These are phyloP conservation scores for Egretta garzetta DNA, from an alignment of 2,113 vertebrate genomes.

Conservation along the genomic window DNA sequence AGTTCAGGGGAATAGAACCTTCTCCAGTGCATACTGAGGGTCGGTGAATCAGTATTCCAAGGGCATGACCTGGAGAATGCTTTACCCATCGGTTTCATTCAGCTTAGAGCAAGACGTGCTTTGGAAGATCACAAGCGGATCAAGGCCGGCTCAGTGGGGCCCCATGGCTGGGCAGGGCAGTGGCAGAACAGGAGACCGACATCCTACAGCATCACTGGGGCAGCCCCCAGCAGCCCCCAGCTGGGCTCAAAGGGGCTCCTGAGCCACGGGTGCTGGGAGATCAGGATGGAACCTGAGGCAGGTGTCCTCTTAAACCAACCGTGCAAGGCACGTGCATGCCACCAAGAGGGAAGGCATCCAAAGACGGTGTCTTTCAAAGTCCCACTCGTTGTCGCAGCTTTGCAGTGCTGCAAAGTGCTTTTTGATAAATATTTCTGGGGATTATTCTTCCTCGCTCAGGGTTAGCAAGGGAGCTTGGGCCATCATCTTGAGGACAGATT, in stretches of 20 bases:
- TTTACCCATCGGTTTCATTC: neutral
- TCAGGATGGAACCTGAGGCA: neutral
- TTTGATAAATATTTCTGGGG: neutral
- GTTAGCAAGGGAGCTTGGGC: slow-evolving; percentile 49
- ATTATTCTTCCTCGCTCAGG: neutral
- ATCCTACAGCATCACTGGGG: too few relatives aligned
- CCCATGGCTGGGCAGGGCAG: fast-evolving
- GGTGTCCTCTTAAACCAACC: neutral
- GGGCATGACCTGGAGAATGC: neutral
- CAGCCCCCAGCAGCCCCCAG: fast-evolving
- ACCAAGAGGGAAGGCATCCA: neutral
- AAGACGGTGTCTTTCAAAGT: neutral
- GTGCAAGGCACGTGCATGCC: neutral
- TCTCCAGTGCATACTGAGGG: neutral
- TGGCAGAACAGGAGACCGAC: neutral
- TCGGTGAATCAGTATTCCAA: neutral
- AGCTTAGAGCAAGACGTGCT: neutral
- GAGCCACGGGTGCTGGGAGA: neutral
- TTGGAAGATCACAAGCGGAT: fast-evolving
- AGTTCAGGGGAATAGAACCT: neutral
- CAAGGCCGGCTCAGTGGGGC: neutral
- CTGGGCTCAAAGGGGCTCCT: neutral
- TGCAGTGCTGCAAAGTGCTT: neutral
- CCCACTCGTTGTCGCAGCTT: neutral
- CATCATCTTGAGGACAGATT: slow-evolving; percentile 57